These are phyloP conservation scores for Microtus richardsoni DNA, from an alignment of 2,113 vertebrate species.

Conservation along the genomic window DNA sequence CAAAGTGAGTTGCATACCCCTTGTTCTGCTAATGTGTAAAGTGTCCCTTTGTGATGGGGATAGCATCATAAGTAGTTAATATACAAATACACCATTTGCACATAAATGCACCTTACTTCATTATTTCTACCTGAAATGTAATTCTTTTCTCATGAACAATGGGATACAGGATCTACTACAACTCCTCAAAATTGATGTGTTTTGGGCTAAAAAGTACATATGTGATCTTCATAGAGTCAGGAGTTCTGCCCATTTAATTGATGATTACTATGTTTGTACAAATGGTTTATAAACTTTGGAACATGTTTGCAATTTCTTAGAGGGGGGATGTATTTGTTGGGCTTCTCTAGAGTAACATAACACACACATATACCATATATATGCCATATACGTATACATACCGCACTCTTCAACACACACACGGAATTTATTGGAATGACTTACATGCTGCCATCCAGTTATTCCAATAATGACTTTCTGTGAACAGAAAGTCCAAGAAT, in stretches of 20 bases:
- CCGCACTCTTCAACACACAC: fast-evolving
- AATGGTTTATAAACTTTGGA: not conserved
- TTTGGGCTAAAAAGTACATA: not conserved
- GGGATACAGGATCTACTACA: not conserved
- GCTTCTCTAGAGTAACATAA: not conserved
- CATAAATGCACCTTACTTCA: not conserved
- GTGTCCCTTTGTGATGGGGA: not conserved
- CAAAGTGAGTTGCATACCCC: not conserved
- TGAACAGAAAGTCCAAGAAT: not conserved
- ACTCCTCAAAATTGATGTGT: not conserved
- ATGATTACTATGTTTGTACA: not conserved
- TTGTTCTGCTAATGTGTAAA: not conserved
- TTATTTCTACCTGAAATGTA: not conserved
- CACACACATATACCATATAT: not conserved
- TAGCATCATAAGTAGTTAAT: not conserved
- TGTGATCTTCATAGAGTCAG: not conserved
- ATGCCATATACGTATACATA: too few species aligned
- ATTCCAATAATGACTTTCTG: not conserved
- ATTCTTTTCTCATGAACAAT: not conserved
- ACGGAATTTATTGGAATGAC: not conserved
- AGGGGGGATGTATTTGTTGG: not conserved
- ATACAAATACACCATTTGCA: not conserved
- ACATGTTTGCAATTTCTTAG: not conserved
- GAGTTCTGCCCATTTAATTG: not conserved
- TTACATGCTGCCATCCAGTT: not conserved